phyloP scores from a whole-genome alignment of 2,797 vertebrate genomes.

The Sebastes reedi region DNA sequence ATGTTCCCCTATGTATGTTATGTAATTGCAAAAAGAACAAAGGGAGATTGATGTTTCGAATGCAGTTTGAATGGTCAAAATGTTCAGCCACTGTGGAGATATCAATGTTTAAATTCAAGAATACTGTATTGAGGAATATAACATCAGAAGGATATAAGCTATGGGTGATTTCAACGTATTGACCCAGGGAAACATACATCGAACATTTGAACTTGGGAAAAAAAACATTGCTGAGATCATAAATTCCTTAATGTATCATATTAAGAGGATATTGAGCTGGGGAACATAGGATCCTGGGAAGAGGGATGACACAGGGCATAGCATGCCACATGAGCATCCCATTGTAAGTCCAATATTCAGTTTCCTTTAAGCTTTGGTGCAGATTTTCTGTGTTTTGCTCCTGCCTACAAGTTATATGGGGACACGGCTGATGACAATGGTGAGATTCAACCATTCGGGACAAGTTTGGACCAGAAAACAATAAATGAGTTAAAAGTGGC shows the following conservation, averaged over 20 bases:
- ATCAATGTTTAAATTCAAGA: not conserved
- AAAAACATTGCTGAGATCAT: no score
- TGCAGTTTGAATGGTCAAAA: not conserved
- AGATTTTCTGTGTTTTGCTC: conserved; percentile 2
- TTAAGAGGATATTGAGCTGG: no score
- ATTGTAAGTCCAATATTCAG: not conserved
- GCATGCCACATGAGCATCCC: not conserved
- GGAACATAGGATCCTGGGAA: no score
- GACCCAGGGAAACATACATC: no score
- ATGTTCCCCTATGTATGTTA: no score
- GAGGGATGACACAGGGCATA: not conserved
- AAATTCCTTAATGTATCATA: no score
- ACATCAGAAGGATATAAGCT: no score
- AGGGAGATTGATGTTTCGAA: not conserved
- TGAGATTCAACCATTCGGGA: not conserved
- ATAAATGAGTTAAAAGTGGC: not conserved
- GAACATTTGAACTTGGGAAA: no score
- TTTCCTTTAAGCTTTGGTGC: not conserved
- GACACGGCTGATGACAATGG: not conserved
- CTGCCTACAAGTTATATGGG: not conserved
- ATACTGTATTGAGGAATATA: not conserved
- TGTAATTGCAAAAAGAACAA: not conserved
- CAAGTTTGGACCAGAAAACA: not conserved
- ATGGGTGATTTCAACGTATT: no score
- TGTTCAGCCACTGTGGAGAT: not conserved